Evolutionary conservation across 2,797 vertebrate genomes (phyloP).

Genomic region (Gambusia yucatana): DNA sequence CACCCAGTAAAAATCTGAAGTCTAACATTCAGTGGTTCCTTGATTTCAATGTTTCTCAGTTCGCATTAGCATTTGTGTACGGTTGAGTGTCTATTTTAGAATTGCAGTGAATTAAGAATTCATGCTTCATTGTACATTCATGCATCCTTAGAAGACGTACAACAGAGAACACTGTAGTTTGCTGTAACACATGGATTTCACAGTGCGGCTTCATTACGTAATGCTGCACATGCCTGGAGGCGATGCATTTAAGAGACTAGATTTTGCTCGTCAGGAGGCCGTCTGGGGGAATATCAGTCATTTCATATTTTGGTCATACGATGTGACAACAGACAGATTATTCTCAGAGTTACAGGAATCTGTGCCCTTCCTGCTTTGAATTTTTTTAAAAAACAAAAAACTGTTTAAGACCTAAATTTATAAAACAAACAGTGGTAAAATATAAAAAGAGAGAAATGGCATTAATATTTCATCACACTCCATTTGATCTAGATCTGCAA

Average conservation of each 20-base stretch:
- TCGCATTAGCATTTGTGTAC: slow-evolving; percentile 21
- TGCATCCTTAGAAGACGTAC: slow-evolving; percentile 35
- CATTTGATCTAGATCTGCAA: neutral
- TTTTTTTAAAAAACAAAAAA: neutral
- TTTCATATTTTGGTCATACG: slow-evolving; percentile 59
- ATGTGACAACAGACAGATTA: slow-evolving; percentile 65
- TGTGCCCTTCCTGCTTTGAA: slow-evolving; percentile 26
- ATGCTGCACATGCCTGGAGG: slow-evolving; percentile 54
- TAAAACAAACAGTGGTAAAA: neutral
- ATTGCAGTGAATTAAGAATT: slow-evolving; percentile 18
- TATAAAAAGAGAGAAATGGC: neutral
- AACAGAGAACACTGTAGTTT: slow-evolving; percentile 39
- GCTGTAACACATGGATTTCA: slow-evolving; percentile 42
- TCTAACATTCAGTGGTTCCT: neutral
- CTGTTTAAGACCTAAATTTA: slow-evolving; percentile 9
- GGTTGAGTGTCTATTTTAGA: neutral
- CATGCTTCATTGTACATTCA: slow-evolving; percentile 27
- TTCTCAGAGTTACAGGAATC: slow-evolving; percentile 49
- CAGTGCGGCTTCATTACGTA: slow-evolving; percentile 61
- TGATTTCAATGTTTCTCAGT: neutral
- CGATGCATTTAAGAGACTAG: slow-evolving; percentile 54
- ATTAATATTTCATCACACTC: neutral
- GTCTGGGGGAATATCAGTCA: slow-evolving; percentile 60
- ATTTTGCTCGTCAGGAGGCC: slow-evolving; percentile 63
- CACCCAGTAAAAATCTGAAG: neutral